These are phyloP conservation scores for Manduca sexta DNA, from an alignment of 1,140 invertebrate genomes.

Conservation along the genomic window DNA sequence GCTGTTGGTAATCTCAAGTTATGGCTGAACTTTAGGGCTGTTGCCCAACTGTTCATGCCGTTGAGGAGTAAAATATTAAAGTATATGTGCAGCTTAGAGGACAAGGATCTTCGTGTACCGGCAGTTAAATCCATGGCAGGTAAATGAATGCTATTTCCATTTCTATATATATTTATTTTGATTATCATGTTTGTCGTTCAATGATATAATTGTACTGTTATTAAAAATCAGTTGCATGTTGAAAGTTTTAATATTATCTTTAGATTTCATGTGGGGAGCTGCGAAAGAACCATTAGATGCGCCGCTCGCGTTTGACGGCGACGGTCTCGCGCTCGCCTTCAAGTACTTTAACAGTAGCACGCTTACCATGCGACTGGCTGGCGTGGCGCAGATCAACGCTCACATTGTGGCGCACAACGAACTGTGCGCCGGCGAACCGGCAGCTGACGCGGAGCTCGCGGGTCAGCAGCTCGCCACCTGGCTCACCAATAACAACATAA, in stretches of 20 bases:
- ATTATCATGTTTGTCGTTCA: too few species aligned
- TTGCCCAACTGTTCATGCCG: slow-evolving; percentile 90
- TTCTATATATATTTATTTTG: too few species aligned
- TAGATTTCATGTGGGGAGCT: slow-evolving; percentile 94
- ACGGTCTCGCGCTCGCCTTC: slow-evolving; percentile 92
- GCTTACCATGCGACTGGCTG: slow-evolving; percentile 91
- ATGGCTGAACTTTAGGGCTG: slow-evolving; percentile 94
- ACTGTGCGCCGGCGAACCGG: slow-evolving; percentile 88
- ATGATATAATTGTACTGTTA: too few species aligned
- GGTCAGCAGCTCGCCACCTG: slow-evolving; percentile 90
- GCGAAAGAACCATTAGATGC: slow-evolving; percentile 93
- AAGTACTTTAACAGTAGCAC: slow-evolving; percentile 96
- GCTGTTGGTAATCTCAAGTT: slow-evolving; percentile 93
- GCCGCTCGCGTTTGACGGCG: slow-evolving; percentile 88
- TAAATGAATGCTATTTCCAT: slow-evolving; percentile 38
- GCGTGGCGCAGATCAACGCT: slow-evolving; percentile 94
- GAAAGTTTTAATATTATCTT: too few species aligned
- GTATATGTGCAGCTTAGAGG: slow-evolving; percentile 94
- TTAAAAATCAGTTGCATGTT: too few species aligned
- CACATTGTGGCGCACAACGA: slow-evolving; percentile 94
- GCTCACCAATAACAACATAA: slow-evolving; percentile 92
- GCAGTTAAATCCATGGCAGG: slow-evolving; percentile 93
- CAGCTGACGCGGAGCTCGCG: slow-evolving; percentile 87
- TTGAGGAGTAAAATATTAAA: slow-evolving; percentile 88
- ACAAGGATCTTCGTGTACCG: slow-evolving; percentile 90